Evolutionary conservation across 2,797 vertebrate genomes (phyloP).

Genomic region (Manis crassicaudata): DNA sequence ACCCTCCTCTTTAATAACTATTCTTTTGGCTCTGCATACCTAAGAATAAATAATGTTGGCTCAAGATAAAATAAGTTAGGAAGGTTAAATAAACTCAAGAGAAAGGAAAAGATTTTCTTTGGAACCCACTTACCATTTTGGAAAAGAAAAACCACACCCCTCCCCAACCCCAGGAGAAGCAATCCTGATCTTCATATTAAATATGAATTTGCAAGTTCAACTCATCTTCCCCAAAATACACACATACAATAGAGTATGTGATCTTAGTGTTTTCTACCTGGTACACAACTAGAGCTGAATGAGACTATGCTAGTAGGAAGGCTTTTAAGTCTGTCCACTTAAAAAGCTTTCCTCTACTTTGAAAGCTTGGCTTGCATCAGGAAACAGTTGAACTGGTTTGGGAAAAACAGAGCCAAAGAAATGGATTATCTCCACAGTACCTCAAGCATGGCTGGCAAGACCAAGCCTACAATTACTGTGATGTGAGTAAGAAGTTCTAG

Average conservation of each 20-base stretch:
- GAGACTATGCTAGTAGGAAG: neutral
- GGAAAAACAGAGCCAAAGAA: neutral
- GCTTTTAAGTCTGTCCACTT: neutral
- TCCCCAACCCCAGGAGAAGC: neutral
- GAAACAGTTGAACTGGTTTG: neutral
- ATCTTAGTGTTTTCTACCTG: neutral
- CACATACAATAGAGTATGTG: neutral
- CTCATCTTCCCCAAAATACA: neutral
- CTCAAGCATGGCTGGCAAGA: neutral
- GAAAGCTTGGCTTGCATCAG: neutral
- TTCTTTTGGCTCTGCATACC: neutral
- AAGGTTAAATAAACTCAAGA: constrained; percentile 1
- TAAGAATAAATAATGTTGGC: constrained; percentile 29
- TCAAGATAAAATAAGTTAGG: constrained; percentile 11
- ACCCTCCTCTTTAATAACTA: neutral
- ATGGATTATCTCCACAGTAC: neutral
- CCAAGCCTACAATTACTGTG: neutral
- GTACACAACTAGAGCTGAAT: neutral
- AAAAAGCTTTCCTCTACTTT: neutral
- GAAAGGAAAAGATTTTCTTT: neutral
- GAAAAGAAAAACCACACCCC: neutral
- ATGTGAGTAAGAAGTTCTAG: neutral
- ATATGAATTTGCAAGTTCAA: neutral
- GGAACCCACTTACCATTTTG: neutral
- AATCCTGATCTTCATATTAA: neutral